These are phyloP conservation scores for Phenacoccus solenopsis DNA, from an alignment of 1,140 invertebrate genomes.

Conservation along the genomic window DNA sequence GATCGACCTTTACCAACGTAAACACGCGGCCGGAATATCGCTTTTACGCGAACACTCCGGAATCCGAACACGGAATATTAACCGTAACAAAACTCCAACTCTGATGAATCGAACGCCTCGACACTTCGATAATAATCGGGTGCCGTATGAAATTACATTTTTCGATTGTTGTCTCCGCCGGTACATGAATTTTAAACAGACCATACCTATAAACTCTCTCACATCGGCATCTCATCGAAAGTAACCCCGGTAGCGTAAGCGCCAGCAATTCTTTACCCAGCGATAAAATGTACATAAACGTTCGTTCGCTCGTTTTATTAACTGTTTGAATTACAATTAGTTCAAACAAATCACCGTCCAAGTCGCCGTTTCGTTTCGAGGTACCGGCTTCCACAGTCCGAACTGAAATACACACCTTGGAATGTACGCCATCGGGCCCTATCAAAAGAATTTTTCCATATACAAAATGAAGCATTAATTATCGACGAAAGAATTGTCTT, in stretches of 20 bases:
- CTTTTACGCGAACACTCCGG: background rate
- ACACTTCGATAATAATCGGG: background rate
- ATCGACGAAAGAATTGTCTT: background rate
- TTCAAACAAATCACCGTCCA: background rate
- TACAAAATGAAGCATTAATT: slow-evolving; percentile 11
- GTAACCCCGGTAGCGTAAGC: background rate
- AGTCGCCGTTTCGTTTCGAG: background rate
- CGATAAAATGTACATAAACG: no score
- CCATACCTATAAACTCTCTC: no score
- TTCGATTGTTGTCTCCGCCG: background rate
- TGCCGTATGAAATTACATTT: background rate
- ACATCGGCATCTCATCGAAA: no score
- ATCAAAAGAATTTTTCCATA: slow-evolving; percentile 4
- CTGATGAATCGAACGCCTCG: background rate
- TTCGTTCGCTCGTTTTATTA: background rate
- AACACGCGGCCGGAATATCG: background rate
- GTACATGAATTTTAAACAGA: background rate
- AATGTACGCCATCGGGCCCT: slow-evolving; percentile 4
- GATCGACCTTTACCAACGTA: background rate
- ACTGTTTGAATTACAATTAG: background rate
- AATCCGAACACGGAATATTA: background rate
- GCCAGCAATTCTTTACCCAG: background rate
- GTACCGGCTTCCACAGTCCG: background rate
- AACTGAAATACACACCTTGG: background rate
- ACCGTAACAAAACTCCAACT: background rate